Evolutionary conservation across 92 coral and sea anemone species (phyloP).

Genomic region (Montipora capitata): DNA sequence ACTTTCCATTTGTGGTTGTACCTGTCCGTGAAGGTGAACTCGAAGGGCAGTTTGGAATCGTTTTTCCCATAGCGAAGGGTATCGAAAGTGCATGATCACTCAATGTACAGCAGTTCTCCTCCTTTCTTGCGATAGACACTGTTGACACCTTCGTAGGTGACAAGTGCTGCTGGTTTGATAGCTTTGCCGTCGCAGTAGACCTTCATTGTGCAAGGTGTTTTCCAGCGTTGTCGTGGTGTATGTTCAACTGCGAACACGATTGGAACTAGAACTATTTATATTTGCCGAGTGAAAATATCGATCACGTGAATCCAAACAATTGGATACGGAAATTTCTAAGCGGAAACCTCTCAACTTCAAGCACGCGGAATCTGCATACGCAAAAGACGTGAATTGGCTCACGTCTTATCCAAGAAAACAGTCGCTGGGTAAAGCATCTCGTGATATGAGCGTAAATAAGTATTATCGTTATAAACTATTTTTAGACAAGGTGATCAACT

Average conservation of each 20-base stretch:
- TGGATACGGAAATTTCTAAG: conserved; percentile 9
- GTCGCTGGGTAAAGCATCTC: neutral
- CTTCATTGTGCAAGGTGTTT: conserved; percentile 63
- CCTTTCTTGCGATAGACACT: conserved; percentile 60
- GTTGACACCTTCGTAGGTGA: conserved; percentile 53
- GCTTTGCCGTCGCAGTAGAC: conserved; percentile 37
- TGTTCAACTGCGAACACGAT: conserved; percentile 21
- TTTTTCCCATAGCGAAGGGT: conserved; percentile 65
- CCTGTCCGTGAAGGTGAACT: conserved; percentile 62
- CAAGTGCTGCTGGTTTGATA: conserved; percentile 47
- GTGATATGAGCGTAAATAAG: too few relatives aligned
- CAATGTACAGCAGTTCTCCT: conserved; percentile 65
- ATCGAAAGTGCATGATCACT: conserved; percentile 63
- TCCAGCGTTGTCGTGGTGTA: conserved; percentile 5
- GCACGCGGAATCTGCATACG: conserved; percentile 14
- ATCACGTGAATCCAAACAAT: conserved; percentile 19
- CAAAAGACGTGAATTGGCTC: too few relatives aligned
- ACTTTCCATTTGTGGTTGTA: conserved; percentile 60
- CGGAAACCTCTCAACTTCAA: conserved; percentile 2
- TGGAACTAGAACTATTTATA: neutral
- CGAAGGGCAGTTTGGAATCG: conserved; percentile 59
- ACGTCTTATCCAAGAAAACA: neutral
- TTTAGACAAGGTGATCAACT: too few relatives aligned
- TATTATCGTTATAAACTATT: too few relatives aligned
- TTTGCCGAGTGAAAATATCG: neutral